Percentiles rank a stretch among this genome's conserved stretches.
These are phyloP conservation scores for Diaphora mendica DNA, from an alignment of 2,888 invertebrate species.

Conservation along the genomic window DNA sequence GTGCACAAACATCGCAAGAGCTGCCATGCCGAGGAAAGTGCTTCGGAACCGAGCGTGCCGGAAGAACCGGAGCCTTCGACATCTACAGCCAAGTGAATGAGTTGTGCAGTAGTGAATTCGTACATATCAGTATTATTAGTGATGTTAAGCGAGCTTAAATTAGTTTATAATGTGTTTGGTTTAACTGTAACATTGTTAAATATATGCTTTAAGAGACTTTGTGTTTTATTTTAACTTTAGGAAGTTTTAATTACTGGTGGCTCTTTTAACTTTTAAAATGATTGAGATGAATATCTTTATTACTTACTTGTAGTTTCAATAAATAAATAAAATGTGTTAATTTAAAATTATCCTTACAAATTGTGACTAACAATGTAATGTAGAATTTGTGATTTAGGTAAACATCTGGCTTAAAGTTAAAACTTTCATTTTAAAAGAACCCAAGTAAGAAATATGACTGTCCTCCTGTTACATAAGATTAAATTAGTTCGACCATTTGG, in stretches of 20 bases:
- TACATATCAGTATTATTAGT: slow-evolving; percentile 68
- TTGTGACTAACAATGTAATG: neutral
- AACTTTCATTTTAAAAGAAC: neutral
- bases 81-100: slow-evolving; percentile 60
- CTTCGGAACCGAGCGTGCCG: slow-evolving; percentile 63
- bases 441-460: neutral
- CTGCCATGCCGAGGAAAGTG: slow-evolving; percentile 90
- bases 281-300: neutral
- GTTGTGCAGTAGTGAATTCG: slow-evolving; percentile 51
- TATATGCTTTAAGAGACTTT: slow-evolving; percentile 49
- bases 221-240: slow-evolving; percentile 40
- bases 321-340: neutral
- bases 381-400: neutral
- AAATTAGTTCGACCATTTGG: neutral
- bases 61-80: slow-evolving; percentile 46
- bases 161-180: slow-evolving; percentile 50
- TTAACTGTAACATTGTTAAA: slow-evolving; percentile 56
- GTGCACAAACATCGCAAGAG: slow-evolving; percentile 96
- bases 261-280: neutral
- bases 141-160: slow-evolving; percentile 64
- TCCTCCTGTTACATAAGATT: neutral
- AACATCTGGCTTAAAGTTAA: neutral
- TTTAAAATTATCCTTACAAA: neutral
- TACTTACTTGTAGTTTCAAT: neutral
- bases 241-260: neutral